Evolutionary conservation across 2,797 vertebrate genomes (phyloP).

Genomic region (Squalus acanthias): DNA sequence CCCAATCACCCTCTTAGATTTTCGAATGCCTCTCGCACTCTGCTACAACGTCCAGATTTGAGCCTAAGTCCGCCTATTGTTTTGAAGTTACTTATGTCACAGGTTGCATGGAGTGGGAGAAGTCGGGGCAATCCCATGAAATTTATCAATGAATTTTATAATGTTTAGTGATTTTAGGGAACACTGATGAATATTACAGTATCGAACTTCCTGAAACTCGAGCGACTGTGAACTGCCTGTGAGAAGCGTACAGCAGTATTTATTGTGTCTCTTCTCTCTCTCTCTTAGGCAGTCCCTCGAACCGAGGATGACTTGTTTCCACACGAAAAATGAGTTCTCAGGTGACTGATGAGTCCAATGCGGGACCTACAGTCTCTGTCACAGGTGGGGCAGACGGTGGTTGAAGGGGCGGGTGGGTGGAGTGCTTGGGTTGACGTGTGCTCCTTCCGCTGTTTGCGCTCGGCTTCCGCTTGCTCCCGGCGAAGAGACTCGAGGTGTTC

Average conservation of each 20-base stretch:
- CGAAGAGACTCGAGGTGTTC: too few species aligned
- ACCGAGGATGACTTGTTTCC: too few species aligned
- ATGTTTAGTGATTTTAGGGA: neutral
- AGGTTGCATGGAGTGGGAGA: neutral
- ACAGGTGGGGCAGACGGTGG: too few species aligned
- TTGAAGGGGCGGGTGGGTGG: too few species aligned
- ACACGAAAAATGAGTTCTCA: too few species aligned
- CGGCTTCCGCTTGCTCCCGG: too few species aligned
- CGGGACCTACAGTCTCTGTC: too few species aligned
- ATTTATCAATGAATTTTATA: conserved; percentile 2
- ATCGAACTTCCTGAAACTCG: neutral
- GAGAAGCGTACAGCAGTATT: neutral
- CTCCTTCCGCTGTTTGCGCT: too few species aligned
- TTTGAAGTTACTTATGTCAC: neutral
- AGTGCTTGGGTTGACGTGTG: too few species aligned
- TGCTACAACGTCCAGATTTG: neutral
- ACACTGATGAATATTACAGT: neutral
- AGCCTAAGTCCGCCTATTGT: neutral
- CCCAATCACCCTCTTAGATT: neutral
- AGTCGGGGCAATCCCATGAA: neutral
- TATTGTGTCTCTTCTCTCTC: neutral
- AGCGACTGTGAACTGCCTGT: too few species aligned
- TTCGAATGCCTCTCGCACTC: neutral
- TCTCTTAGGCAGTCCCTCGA: too few species aligned
- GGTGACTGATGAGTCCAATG: too few species aligned